Evolutionary conservation across 2,797 vertebrate genomes (phyloP).

Genomic region (Eulemur mongoz): DNA sequence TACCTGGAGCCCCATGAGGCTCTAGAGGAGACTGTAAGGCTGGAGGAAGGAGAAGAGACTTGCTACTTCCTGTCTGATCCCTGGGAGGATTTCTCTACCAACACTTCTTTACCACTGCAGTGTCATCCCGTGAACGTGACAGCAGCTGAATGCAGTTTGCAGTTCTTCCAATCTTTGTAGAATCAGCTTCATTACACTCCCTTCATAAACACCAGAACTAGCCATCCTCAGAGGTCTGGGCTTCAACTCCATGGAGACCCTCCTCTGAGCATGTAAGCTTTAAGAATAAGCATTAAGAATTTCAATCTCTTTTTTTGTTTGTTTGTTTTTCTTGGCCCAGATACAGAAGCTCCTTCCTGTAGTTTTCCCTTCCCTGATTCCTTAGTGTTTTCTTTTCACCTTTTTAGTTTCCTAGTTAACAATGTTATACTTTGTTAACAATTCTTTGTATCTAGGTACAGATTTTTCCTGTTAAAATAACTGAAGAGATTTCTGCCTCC

Average conservation of each 20-base stretch:
- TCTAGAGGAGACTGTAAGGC: background rate
- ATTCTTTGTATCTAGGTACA: background rate
- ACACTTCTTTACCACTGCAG: background rate
- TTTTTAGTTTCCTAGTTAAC: background rate
- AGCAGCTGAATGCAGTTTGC: background rate
- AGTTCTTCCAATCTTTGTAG: background rate
- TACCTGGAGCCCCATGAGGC: background rate
- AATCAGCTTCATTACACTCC: background rate
- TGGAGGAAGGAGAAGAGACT: background rate
- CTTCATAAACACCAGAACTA: background rate
- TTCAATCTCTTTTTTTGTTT: background rate
- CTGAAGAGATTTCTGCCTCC: background rate
- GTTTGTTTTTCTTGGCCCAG: background rate
- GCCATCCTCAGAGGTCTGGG: background rate
- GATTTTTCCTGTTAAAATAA: background rate
- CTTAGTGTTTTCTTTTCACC: background rate
- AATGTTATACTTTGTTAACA: background rate
- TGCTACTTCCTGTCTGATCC: background rate
- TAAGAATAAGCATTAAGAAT: conserved; percentile 10
- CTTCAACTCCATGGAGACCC: background rate
- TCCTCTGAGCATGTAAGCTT: conserved; percentile 20
- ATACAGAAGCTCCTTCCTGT: background rate
- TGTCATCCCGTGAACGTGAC: background rate
- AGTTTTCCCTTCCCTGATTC: background rate
- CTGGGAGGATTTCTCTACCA: background rate